A percentile compares a stretch with the other conserved stretches of the same genome.
Conservation (phyloP, 2,113 vertebrate species). For the Gymnorhina tibicen region DNA sequence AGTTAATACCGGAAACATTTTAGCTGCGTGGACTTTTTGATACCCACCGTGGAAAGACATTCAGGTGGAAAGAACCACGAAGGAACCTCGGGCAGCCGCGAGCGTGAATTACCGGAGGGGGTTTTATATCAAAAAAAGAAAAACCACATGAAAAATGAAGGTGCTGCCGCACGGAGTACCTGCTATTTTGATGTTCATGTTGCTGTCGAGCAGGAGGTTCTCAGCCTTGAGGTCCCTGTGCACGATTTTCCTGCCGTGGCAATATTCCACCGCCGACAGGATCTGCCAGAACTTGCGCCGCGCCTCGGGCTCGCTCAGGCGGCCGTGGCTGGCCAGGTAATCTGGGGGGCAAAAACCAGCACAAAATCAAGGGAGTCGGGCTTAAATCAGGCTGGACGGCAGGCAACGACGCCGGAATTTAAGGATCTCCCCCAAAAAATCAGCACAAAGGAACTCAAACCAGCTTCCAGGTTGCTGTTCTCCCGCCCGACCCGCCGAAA, state of each 20-base stretch:
- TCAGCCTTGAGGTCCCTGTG: conserved; percentile 97
- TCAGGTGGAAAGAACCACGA: neutral
- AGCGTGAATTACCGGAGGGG: neutral
- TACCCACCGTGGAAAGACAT: neutral
- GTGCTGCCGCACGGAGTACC: conserved; percentile 64
- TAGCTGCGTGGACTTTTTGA: neutral
- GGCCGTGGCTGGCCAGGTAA: conserved; percentile 94
- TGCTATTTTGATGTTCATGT: conserved; percentile 99
- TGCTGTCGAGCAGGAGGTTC: conserved; percentile 91
- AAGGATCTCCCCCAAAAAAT: too few species aligned
- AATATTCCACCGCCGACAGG: conserved; percentile 93
- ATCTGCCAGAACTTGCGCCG: conserved; percentile 98
- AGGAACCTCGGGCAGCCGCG: neutral
- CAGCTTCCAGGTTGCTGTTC: too few species aligned
- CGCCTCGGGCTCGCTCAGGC: conserved; percentile 90
- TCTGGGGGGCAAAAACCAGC: conserved; percentile 69
- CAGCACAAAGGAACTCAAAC: too few species aligned
- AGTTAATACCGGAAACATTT: neutral
- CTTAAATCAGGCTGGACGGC: neutral
- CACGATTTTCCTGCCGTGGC: conserved; percentile 91
- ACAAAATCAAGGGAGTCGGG: neutral
- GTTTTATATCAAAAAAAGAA: neutral
- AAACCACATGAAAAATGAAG: too few species aligned
- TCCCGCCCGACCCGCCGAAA: too few species aligned
- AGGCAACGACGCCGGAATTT: fast-evolving